Conservation (phyloP, 2,113 vertebrate species). For the Cephalophus harveyi region DNA sequence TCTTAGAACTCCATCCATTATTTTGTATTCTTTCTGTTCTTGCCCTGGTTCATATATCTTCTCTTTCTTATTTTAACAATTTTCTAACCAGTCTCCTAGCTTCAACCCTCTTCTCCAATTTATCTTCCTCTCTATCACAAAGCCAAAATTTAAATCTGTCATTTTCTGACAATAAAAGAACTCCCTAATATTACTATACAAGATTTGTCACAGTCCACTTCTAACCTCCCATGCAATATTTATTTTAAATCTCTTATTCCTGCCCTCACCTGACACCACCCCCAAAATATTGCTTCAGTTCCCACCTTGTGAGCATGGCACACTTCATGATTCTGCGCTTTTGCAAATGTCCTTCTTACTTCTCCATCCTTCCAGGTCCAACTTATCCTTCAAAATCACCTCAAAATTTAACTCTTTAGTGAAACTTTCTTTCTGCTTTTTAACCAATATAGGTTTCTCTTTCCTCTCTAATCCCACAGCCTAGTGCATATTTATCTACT, state of each 20-base stretch:
- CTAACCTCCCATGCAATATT: background rate
- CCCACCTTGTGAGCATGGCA: background rate
- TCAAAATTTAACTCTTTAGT: background rate
- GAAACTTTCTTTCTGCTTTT: background rate
- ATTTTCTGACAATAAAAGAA: background rate
- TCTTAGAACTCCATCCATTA: background rate
- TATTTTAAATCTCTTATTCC: background rate
- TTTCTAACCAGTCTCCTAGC: background rate
- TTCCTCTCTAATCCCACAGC: background rate
- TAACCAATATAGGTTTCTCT: background rate
- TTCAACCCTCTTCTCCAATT: background rate
- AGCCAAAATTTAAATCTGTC: background rate
- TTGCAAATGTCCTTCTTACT: background rate
- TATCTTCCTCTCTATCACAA: background rate
- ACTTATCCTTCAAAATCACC: background rate
- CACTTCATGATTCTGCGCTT: background rate
- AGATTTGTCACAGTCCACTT: background rate
- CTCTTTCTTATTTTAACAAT: background rate
- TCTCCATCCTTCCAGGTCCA: background rate
- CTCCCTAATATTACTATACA: background rate
- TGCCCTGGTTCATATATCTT: background rate
- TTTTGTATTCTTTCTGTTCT: background rate
- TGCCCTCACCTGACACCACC: background rate
- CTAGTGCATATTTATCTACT: background rate
- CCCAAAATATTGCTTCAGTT: background rate